Conservation (phyloP, 2,113 vertebrate species). For the Etheostoma cragini region DNA sequence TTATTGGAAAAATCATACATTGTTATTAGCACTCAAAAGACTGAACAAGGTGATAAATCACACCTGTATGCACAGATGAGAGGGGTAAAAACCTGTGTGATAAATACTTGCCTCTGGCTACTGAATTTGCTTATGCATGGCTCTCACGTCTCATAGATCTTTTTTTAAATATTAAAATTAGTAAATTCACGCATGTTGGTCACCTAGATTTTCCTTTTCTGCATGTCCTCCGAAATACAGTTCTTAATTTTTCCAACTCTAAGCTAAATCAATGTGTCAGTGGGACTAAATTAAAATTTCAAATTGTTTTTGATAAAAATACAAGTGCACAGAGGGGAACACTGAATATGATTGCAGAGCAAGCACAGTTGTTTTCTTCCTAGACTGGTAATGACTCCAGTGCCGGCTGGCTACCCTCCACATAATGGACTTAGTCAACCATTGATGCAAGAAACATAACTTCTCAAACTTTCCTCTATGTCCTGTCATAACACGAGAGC, state of each 20-base stretch:
- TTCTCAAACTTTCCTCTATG: conserved; percentile 8
- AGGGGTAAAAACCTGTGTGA: conserved; percentile 4
- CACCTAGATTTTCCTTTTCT: background rate
- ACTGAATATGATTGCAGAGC: background rate
- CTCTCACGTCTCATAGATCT: background rate
- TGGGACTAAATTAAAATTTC: background rate
- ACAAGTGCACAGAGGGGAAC: background rate
- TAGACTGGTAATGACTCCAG: conserved; percentile 18
- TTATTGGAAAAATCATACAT: conserved; percentile 27
- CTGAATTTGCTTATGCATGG: background rate
- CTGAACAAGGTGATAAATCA: conserved; percentile 23
- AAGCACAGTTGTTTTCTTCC: conserved; percentile 9
- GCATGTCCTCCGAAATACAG: background rate
- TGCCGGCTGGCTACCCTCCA: conserved; percentile 1
- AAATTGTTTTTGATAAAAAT: conserved; percentile 19
- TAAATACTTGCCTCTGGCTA: conserved; percentile 17
- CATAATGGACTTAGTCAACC: conserved; percentile 25
- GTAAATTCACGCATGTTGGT: background rate
- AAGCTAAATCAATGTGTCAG: background rate
- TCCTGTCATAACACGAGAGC: conserved; percentile 4
- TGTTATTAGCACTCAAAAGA: conserved; percentile 9
- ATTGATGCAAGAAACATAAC: conserved; percentile 29
- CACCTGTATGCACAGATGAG: background rate
- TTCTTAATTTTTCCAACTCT: background rate
- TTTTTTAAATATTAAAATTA: background rate